Conservation (phyloP, 1,140 invertebrate species). For the Daktulosphaira vitifoliae region DNA sequence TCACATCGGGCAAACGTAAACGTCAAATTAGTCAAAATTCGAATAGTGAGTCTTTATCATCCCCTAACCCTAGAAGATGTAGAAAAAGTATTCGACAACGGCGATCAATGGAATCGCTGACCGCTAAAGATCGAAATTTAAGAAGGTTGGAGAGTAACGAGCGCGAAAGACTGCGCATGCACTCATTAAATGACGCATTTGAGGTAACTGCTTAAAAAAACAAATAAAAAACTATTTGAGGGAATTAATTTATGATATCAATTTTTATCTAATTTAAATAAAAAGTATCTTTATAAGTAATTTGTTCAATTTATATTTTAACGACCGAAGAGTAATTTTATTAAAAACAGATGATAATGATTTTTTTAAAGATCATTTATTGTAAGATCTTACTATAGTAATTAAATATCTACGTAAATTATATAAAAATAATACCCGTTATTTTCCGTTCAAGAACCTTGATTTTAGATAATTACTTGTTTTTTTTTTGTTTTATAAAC, state of each 20-base stretch:
- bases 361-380: no score
- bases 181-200: constrained; percentile 79
- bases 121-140: constrained; percentile 68
- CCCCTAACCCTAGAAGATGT: neutral
- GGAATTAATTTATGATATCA: neutral
- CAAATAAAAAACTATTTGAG: neutral
- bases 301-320: no score
- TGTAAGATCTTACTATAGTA: no score
- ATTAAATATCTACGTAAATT: no score
- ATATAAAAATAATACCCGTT: no score
- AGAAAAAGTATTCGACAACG: constrained; percentile 40
- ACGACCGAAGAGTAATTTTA: no score
- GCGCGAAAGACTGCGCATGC: constrained; percentile 78
- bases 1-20: constrained; percentile 4
- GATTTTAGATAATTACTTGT: no score
- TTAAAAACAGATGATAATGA: no score
- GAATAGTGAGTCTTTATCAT: neutral
- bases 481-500: no score
- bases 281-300: no score
- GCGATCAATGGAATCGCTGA: constrained; percentile 56
- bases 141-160: constrained; percentile 78
- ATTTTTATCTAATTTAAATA: no score
- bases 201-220: constrained; percentile 48
- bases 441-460: no score
- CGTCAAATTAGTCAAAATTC: neutral